Evolutionary conservation across 2,797 vertebrate genomes (phyloP), one percentile per base, ranked within the genome.

Genomic region (Ataeniobius toweri): DNA sequence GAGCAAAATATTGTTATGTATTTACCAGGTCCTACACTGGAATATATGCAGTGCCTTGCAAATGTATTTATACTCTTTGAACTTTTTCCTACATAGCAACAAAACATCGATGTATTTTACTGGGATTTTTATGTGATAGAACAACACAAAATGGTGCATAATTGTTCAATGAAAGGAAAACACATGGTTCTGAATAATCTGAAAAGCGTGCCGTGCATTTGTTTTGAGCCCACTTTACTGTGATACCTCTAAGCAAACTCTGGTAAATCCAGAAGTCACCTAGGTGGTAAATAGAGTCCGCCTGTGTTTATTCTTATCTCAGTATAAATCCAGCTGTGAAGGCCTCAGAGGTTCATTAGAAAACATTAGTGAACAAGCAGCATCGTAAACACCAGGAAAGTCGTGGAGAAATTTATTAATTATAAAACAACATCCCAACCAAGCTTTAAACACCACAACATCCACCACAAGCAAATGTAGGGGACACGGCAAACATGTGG

Each of bases 31-130:
- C 20, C 72, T 71, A 77, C 20, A 22, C 20, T 56, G 82, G 69
- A 77, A 76, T 76, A 76, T 89, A 85, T 79, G 67, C 48, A 51
- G 75, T 63, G 77, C 75, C 76, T 59, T 74, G 82, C 70, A 48
- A 75, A 83, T 26, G 70, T 70, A 81, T 82, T 69, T 26, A 16
- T 69, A 26, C 41, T 46, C 41, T 24, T 59, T 28, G 55, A 56
- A 24, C 24, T 26, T 69, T 13, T 18, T 31, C 10, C 2, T 41
- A 20, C 9, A 0, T 67, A 41, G 53, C 20, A 56, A 56, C 53
- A 56, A 24, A 56, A 56, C 6, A 1, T 24, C 1, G 3, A 2
- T 36, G 61, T 65, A 22, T 41, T 65, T 39, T 8, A 65, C 61
- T 65, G 16, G 18, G 7, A 65, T 39, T 67, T 36, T 39, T 44